A percentile compares a stretch with the other conserved stretches of the same genome.
Conservation (phyloP, 2,113 vertebrate species). For the Mesitornis unicolor region DNA sequence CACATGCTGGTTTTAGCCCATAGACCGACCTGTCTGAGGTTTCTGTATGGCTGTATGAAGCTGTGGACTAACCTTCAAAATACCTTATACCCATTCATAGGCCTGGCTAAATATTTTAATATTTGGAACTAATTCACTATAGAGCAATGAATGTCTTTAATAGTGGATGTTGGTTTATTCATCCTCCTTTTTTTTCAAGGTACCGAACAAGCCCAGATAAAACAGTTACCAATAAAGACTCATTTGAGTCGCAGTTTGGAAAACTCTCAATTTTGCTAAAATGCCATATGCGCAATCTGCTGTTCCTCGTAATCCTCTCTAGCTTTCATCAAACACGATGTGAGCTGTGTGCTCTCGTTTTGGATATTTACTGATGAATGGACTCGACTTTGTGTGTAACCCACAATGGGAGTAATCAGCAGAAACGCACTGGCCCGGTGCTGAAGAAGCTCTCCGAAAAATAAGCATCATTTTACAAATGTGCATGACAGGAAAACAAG, state of each 20-base stretch:
- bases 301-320: background rate
- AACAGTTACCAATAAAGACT: background rate
- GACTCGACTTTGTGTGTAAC: background rate
- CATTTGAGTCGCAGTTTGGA: background rate
- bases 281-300: background rate
- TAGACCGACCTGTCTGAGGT: background rate
- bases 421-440: fast-evolving
- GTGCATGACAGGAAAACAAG: too few species aligned
- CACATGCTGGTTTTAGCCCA: background rate
- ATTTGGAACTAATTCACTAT: background rate
- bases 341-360: background rate
- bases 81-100: background rate
- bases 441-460: background rate
- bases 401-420: background rate
- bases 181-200: background rate
- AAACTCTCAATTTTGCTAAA: background rate
- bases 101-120: background rate
- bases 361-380: background rate
- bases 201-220: background rate
- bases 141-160: background rate
- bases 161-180: background rate
- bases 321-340: fast-evolving
- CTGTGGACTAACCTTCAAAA: background rate
- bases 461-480: fast-evolving
- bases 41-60: background rate